Evolutionary conservation across 2,888 invertebrate genomes (phyloP), one percentile per base, ranked within the genome.

Genomic region (Timema cristinae): DNA sequence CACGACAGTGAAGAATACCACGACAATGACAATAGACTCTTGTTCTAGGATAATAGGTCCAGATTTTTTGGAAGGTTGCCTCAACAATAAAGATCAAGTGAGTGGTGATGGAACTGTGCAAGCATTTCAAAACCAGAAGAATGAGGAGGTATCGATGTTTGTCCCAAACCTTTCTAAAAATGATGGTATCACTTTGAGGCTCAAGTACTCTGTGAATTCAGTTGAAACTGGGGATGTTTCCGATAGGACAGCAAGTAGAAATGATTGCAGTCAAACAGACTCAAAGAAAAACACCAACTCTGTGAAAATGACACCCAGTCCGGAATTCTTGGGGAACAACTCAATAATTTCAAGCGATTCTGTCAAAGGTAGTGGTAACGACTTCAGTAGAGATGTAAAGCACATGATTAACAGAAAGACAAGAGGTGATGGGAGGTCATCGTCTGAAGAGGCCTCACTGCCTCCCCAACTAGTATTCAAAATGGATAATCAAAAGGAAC

Each of bases 131-230:
- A 16, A 49, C 16, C 15, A 10, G n/a, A n/a, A 9, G 10, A 32
- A 61, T 16, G 67, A 67, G 50, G 50, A 67, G 11, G 50, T 50
- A 50, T 49, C 50, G 7, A 15, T 52, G 8, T 13, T 47, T 13
- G 52, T 59, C 13, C 69, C 59, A 48, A 16, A 16, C 10, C 32
- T 69, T 6, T 32, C 50, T 32, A 47, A n/a, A 69, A 69, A 5
- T 32, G 32, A 32, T 48, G 50, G 54, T 47, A 13, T 71, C 52
- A 56, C 88, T 8, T 80, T 88, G 66, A 86, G 87, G 78, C 86
- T 88, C 2, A 88, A 88, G 0, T 87, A 88, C 75, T 90, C 90
- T 0, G 86, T 89, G 10, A 90, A 90, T 78, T 90, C 90, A 0
- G 89, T 88, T 77, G 90, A 90, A 75, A 85, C 88, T 49, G 88